These are phyloP conservation scores for Uloborus plumipes DNA, from an alignment of 2,888 invertebrate species.

Conservation along the genomic window DNA sequence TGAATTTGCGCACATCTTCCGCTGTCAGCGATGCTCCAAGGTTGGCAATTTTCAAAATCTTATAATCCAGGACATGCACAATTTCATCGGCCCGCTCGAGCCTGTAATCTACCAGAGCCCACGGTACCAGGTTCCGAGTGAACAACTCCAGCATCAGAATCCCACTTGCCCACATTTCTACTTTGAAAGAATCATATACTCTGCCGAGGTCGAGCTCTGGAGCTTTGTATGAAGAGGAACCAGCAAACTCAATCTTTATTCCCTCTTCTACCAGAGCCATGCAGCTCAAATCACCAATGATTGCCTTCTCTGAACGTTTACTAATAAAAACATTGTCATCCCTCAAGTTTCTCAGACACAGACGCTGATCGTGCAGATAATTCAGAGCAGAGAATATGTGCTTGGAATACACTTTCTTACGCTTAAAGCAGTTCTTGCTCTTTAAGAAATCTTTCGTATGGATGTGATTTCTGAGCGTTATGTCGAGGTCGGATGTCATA, in stretches of 20 bases:
- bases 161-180: slow-evolving; percentile 38
- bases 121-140: slow-evolving; percentile 15
- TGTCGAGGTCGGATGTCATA: slow-evolving; percentile 9
- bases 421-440: background rate
- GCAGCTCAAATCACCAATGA: slow-evolving; percentile 33
- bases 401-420: slow-evolving; percentile 31
- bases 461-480: slow-evolving; percentile 11
- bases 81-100: background rate
- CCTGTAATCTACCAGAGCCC: slow-evolving; percentile 23
- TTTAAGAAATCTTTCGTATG: slow-evolving; percentile 12
- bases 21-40: background rate
- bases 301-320: slow-evolving; percentile 1
- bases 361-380: slow-evolving; percentile 29
- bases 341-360: slow-evolving; percentile 29
- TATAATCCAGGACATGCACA: slow-evolving; percentile 2
- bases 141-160: slow-evolving; percentile 31
- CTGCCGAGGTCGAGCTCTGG: slow-evolving; percentile 12
- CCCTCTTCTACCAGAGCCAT: background rate
- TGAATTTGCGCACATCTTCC: slow-evolving; percentile 4
- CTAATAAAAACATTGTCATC: slow-evolving; percentile 25
- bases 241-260: background rate
- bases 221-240: slow-evolving; percentile 14
- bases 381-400: slow-evolving; percentile 38
- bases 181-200: background rate
- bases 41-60: slow-evolving; percentile 22